Base-by-base conservation (phyloP, 2,888 invertebrate genomes). In the Melieria crassipennis region DNA sequence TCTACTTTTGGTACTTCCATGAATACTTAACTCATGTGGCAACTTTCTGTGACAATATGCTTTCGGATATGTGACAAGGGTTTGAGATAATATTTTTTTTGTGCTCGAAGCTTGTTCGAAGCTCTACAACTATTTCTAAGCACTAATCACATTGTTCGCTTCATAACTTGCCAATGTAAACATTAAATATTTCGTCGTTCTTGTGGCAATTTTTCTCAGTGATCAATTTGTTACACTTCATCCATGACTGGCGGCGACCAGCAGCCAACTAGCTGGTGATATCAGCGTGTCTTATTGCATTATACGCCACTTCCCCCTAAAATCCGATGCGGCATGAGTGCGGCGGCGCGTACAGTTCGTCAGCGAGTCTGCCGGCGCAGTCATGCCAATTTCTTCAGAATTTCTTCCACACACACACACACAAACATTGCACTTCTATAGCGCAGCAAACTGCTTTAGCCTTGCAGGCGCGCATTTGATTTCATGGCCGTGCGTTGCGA, bases 141-240 rank as follows among this genome's bases (percentile, higher is more conserved):
- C 30, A 30, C 30, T 30, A 30, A 30, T 30, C 30, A 30, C 30
- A 30, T 30, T 30, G 30, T 30, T 30, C 30, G 3, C 30, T 30
- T 30, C 30, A 30, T 30, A 30, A 1, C 2, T 30, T 30, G 30
- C 30, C 30, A 30, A 30, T 30, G 30, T 30, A 30, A 3, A 30
- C 30, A 30, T 30, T 2, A 30, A 30, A 30, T 30, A 30, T 30
- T 30, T 30, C 30, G 1, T 30, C 3, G 30, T 30, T 30, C 3
- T 30, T 30, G 30, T 10, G 50, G 6, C 4, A 3, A 42, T 64
- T 69, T 69, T 46, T 66, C 7, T 7, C 52, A 64, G 73, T 70
- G 70, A 10, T 47, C 58, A 65, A 64, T 65, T 73, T 63, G 62
- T 65, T 50, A 13, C 43, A 50, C 50, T 46, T 58, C 52, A 60